Evolutionary conservation across 1,140 invertebrate species (phyloP).

Genomic region (Drosophila littoralis): DNA sequence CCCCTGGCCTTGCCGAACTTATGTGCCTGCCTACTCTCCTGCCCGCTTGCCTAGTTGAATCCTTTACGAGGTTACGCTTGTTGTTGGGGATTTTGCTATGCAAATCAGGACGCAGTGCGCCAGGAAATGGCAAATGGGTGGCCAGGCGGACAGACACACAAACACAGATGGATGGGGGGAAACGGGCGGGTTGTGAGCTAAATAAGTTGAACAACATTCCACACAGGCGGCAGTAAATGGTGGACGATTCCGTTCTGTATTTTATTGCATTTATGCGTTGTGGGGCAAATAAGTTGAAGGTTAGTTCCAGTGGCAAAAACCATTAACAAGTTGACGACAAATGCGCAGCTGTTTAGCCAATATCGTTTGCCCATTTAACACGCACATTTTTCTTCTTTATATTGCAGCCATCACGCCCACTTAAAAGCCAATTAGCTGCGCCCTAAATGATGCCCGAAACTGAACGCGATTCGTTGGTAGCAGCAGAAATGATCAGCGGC

Average conservation of each 20-base stretch:
- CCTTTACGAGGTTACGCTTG: conserved; percentile 39
- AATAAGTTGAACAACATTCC: conserved; percentile 75
- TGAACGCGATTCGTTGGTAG: conserved; percentile 76
- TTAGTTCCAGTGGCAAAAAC: conserved; percentile 38
- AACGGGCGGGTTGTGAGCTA: conserved; percentile 40
- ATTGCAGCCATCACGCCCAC: conserved; percentile 59
- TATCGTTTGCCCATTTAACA: conserved; percentile 26
- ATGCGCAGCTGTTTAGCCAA: conserved; percentile 71
- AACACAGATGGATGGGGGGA: conserved; percentile 1
- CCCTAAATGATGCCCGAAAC: conserved; percentile 84
- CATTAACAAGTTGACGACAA: conserved; percentile 76
- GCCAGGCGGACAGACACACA: conserved; percentile 28
- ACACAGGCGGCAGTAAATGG: conserved; percentile 47
- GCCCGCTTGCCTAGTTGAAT: conserved; percentile 45
- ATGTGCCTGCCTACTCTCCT: conserved; percentile 38
- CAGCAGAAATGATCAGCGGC: conserved; percentile 80
- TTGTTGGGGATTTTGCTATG: conserved; percentile 70
- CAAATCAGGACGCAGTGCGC: conserved; percentile 81
- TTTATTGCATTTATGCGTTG: conserved; percentile 69
- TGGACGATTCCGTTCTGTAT: conserved; percentile 57
- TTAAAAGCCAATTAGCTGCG: conserved; percentile 34
- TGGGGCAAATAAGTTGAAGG: conserved; percentile 29
- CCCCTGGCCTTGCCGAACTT: conserved; percentile 38
- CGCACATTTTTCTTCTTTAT: conserved; percentile 14
- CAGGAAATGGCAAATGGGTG: conserved; percentile 74